phyloP scores from a whole-genome alignment of 2,113 vertebrate species.

The Willisornis vidua region DNA sequence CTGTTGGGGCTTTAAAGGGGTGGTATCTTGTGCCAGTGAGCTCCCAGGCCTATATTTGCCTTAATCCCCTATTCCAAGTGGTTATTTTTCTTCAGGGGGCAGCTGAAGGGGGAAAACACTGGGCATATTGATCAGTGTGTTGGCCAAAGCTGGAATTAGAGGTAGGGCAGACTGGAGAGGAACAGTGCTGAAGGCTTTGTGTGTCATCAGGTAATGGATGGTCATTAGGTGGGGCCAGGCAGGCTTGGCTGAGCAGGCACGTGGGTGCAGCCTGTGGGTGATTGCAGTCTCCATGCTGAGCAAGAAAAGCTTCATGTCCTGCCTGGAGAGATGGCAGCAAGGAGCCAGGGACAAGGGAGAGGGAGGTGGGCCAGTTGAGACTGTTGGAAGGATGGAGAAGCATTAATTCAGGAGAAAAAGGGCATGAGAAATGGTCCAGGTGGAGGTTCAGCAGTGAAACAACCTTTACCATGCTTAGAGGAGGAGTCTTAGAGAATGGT shows the following conservation, averaged over 20 bases:
- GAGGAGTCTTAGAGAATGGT: neutral
- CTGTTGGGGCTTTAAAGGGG: neutral
- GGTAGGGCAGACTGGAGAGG: neutral
- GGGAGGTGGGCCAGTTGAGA: neutral
- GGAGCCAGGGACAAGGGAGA: neutral
- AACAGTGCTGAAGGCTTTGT: neutral
- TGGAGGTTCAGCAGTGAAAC: neutral
- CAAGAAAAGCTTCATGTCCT: neutral
- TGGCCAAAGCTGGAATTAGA: neutral
- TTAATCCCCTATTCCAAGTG: neutral
- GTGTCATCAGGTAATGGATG: conserved; percentile 16
- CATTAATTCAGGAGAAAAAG: neutral
- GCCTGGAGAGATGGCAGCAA: fast-evolving
- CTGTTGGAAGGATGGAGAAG: neutral
- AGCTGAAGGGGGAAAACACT: neutral
- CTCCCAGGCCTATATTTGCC: neutral
- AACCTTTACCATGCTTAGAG: neutral
- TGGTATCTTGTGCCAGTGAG: neutral
- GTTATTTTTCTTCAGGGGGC: fast-evolving
- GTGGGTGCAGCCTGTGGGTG: neutral
- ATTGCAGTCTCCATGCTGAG: neutral
- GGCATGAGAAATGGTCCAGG: neutral
- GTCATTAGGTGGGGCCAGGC: neutral
- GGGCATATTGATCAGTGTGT: neutral
- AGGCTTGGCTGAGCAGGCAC: neutral